A percentile compares a stretch with the other conserved stretches of the same genome.
Evolutionary conservation across 2,888 invertebrate species (phyloP).

Genomic region (Ametastegia equiseti): DNA sequence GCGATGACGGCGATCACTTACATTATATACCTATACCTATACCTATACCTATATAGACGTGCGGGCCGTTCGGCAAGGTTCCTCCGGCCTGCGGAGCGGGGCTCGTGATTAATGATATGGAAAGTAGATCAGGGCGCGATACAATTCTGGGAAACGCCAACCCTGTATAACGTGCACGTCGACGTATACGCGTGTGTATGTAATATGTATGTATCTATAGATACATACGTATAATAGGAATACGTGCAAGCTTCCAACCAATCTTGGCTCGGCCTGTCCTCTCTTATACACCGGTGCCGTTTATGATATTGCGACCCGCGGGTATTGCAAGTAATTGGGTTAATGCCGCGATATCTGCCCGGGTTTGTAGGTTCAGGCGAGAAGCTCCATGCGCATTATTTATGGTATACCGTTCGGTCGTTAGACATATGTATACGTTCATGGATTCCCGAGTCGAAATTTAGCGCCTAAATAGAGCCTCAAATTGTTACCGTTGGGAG

Average conservation of each 20-base stretch:
- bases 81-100: background rate
- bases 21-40: too few species aligned
- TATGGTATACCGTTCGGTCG: too few species aligned
- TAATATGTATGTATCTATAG: too few species aligned
- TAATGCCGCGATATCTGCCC: constrained; percentile 29
- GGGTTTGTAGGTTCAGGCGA: too few species aligned
- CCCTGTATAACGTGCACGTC: background rate
- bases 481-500: too few species aligned
- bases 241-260: constrained; percentile 14
- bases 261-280: constrained; percentile 27
- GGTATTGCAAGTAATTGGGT: constrained; percentile 38
- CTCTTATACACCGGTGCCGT: too few species aligned
- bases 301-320: too few species aligned
- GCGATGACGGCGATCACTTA: constrained; percentile 29
- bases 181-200: background rate
- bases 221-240: background rate
- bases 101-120: constrained; percentile 44
- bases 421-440: too few species aligned
- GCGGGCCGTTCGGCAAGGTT: constrained; percentile 13
- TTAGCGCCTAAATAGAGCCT: too few species aligned
- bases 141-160: constrained; percentile 33
- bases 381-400: background rate
- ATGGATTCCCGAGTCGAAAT: too few species aligned
- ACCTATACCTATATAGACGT: too few species aligned
- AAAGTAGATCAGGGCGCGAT: constrained; percentile 38